Base-by-base conservation (phyloP, 2,888 invertebrate species). In the Melinaea menophilus region DNA sequence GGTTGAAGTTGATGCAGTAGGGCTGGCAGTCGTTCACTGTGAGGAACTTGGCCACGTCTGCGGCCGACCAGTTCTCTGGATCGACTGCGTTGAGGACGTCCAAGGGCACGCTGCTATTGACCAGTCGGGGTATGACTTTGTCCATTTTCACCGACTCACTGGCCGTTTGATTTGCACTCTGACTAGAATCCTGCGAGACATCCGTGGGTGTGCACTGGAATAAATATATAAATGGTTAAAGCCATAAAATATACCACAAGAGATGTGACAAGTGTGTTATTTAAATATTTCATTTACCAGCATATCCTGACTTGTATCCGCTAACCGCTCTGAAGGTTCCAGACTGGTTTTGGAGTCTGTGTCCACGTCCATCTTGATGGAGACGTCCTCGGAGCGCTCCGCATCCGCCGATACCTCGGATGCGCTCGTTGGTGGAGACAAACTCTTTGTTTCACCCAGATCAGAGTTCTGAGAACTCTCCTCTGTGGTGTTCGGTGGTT, bases 1-100 rank as follows among this genome's bases (percentile, higher is more conserved):
- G 90, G 73, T 88, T 91, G 75, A 94, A 94, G 61, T 92, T 93
- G 72, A 93, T 92, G 75, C 94, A 94, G 79, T 95, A 94, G 9
- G 94, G 93, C 63, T 93, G 93, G 74, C 94, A 95, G 80, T 98
- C 98, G 81, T 98, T 98, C 55, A 96, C 95, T 57, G 95, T 93
- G 59, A 98, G 92, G 88, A 98, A 98, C 82, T 96, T 95, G 33
- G 95, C 95, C 7, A 98, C 98, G 80, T 98, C 97, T 69, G 79
- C 70, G 0, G 95, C 93, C 68, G 94, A 95, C 98, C 98, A 98
- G 64, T 82, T 81, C 56, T 86, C 88, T 2, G 89, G 88, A 5
- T 89, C 87, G 1, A 89, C 88, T 69, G 81, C 92, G 77, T 81
- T 93, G 82, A 82, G 91, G 80, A 79, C 83, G 73, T 82, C 92